Conservation (phyloP, 2,113 vertebrate genomes). For the Bujurquina vittata region DNA sequence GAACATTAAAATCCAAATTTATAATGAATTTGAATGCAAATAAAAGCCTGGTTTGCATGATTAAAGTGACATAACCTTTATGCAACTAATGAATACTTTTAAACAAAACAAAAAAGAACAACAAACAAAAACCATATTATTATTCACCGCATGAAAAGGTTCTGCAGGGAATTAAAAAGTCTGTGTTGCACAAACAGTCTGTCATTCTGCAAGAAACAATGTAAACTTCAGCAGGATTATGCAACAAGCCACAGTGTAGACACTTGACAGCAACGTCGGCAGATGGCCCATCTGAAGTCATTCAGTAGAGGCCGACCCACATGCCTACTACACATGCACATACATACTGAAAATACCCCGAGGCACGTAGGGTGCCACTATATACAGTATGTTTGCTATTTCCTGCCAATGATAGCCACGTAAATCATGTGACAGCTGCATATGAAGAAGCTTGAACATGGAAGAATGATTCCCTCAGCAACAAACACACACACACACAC, state of each 20-base stretch:
- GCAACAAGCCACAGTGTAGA: conserved; percentile 27
- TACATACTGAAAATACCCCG: conserved; percentile 3
- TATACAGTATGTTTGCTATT: background rate
- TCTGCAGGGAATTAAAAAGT: background rate
- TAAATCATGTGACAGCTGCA: conserved; percentile 36
- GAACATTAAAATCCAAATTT: too few relatives aligned
- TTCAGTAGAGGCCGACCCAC: conserved; percentile 39
- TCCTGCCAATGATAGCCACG: background rate
- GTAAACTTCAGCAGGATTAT: conserved; percentile 42
- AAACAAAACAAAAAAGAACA: background rate
- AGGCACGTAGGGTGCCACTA: background rate
- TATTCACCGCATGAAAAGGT: background rate
- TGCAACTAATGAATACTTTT: background rate
- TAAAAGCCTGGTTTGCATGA: background rate
- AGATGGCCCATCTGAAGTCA: conserved; percentile 29
- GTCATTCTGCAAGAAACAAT: background rate
- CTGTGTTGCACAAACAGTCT: background rate
- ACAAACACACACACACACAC: too few relatives aligned
- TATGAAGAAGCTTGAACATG: background rate
- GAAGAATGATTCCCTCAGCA: background rate
- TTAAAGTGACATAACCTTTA: background rate
- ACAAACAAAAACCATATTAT: background rate
- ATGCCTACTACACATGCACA: background rate
- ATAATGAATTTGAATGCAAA: background rate
- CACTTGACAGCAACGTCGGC: conserved; percentile 9